A percentile compares a stretch with the other conserved stretches of the same genome.
These are phyloP conservation scores for Linyphia triangularis DNA, from an alignment of 2,888 invertebrate species.

Conservation along the genomic window DNA sequence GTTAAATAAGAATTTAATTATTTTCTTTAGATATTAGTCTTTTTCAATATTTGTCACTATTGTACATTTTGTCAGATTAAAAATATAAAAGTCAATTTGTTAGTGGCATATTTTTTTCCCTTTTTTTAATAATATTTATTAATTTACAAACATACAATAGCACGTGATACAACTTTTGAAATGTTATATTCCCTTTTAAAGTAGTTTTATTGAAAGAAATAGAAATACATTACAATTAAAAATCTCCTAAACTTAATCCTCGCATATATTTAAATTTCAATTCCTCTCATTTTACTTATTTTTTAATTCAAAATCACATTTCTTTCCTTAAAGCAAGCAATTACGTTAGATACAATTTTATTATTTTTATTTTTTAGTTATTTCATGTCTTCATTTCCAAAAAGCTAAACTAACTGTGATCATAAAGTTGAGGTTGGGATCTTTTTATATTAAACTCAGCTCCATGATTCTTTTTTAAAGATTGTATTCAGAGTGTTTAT, in stretches of 20 bases:
- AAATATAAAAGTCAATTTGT: no score
- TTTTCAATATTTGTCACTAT: no score
- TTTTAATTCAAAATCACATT: not conserved
- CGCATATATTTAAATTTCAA: conserved; percentile 1
- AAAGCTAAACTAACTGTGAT: conserved; percentile 33
- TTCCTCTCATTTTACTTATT: not conserved
- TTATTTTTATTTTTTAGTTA: not conserved
- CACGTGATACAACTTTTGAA: no score
- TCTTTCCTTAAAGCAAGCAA: conserved; percentile 8
- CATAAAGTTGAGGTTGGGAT: not conserved
- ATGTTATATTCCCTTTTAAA: no score
- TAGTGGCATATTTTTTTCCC: no score
- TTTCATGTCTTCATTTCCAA: not conserved
- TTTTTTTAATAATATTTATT: no score
- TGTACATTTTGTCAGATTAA: no score
- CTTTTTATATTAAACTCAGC: conserved; percentile 22
- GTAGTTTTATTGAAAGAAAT: no score
- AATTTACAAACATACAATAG: no score
- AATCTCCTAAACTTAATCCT: conserved; percentile 22
- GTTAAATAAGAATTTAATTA: no score
- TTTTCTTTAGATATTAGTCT: no score
- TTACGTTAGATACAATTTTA: conserved; percentile 23
- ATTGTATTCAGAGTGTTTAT: conserved; percentile 28
- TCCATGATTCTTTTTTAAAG: conserved; percentile 12
- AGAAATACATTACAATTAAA: no score